Evolutionary conservation across 2,888 invertebrate genomes (phyloP).

Genomic region (Exocentrus adspersus): DNA sequence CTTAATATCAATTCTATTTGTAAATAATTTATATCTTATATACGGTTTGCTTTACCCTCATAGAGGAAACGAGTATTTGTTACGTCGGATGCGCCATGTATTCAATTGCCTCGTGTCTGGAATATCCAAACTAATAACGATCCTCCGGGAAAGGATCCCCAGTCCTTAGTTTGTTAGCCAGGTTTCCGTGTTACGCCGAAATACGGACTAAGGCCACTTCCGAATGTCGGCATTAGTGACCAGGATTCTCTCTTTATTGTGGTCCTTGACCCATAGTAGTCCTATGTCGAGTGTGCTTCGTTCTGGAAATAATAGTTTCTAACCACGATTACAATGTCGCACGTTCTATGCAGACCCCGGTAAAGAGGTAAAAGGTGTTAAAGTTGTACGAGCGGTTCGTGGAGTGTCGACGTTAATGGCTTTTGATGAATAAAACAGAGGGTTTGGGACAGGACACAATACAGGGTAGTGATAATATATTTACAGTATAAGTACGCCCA

Average conservation of each 20-base stretch:
- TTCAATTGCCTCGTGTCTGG: slow-evolving; percentile 31
- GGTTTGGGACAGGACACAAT: too few species aligned
- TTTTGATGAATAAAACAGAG: too few species aligned
- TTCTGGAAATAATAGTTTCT: background rate
- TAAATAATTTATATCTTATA: too few species aligned
- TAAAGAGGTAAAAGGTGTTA: background rate
- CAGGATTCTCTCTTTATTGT: slow-evolving; percentile 20
- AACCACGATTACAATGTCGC: background rate
- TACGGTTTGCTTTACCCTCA: slow-evolving; percentile 22
- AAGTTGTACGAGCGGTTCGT: background rate
- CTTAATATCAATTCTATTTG: too few species aligned
- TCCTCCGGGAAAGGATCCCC: slow-evolving; percentile 36
- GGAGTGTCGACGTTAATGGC: too few species aligned
- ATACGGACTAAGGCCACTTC: slow-evolving; percentile 37
- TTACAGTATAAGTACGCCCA: too few species aligned
- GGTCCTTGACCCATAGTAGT: slow-evolving; percentile 7
- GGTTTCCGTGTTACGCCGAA: slow-evolving; percentile 21
- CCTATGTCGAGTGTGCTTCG: background rate
- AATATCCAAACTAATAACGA: slow-evolving; percentile 36
- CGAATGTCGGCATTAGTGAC: slow-evolving; percentile 38
- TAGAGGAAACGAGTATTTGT: slow-evolving; percentile 24
- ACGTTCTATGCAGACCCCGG: background rate
- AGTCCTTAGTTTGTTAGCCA: slow-evolving; percentile 33
- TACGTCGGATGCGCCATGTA: slow-evolving; percentile 27
- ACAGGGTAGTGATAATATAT: too few species aligned